phyloP scores from a whole-genome alignment of 2,113 vertebrate genomes.

The Ophthalmolycus amberensis region DNA sequence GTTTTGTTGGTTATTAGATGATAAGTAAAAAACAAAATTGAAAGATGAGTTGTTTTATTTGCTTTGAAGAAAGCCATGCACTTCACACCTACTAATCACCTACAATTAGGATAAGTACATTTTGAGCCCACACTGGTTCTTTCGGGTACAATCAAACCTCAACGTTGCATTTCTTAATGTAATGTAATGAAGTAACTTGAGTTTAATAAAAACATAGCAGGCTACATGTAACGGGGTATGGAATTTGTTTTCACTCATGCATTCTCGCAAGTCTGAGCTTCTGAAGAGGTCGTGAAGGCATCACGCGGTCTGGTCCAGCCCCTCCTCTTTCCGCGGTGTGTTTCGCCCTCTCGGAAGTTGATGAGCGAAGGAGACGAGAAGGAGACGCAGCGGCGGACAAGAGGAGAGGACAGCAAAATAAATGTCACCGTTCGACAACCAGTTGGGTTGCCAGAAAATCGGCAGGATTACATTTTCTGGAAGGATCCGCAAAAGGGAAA shows the following conservation, averaged over 20 bases:
- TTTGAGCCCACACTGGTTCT: neutral
- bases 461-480: rapidly evolving
- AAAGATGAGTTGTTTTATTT: neutral
- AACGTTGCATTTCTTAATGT: neutral
- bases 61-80: neutral
- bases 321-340: neutral
- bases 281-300: constrained; percentile 34
- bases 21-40: neutral
- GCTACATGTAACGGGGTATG: too few species aligned
- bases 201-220: neutral
- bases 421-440: neutral
- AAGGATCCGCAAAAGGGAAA: neutral
- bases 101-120: neutral
- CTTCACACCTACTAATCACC: neutral
- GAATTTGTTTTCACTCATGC: neutral
- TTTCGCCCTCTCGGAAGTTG: constrained; percentile 30
- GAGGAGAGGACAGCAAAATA: neutral
- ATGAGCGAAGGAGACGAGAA: neutral
- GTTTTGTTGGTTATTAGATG: neutral
- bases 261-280: constrained; percentile 15
- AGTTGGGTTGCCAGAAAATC: neutral
- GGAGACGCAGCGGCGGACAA: neutral
- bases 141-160: neutral
- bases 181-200: neutral
- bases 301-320: constrained; percentile 15